A percentile compares a stretch with the other conserved stretches of the same genome.
Evolutionary conservation across 2,797 vertebrate genomes (phyloP).

Genomic region (Silurus aristotelis): DNA sequence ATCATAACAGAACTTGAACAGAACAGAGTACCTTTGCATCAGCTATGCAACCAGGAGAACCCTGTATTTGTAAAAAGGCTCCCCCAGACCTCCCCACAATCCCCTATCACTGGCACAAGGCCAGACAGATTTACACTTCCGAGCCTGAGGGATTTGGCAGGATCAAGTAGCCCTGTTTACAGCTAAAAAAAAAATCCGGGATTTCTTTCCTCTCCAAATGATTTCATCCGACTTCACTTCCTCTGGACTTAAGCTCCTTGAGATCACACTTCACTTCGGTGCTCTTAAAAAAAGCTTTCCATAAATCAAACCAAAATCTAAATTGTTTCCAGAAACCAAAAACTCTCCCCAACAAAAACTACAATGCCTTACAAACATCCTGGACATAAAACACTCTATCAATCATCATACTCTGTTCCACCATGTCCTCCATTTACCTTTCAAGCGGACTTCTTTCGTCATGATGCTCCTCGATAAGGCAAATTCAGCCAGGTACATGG

Average conservation of each 20-base stretch:
- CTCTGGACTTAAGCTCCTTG: constrained; percentile 58
- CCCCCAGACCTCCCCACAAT: constrained; percentile 38
- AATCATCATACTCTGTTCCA: background rate
- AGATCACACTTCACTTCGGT: constrained; percentile 11
- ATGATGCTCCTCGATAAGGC: constrained; percentile 48
- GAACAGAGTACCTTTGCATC: constrained; percentile 40
- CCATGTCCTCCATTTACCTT: constrained; percentile 62
- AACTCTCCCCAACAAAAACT: background rate
- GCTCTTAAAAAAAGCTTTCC: background rate
- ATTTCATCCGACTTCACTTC: constrained; percentile 57
- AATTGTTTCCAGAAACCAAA: background rate
- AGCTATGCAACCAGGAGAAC: constrained; percentile 52
- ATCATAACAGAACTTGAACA: constrained; percentile 37
- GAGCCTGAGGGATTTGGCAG: constrained; percentile 68
- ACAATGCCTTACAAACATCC: background rate
- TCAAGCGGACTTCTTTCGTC: constrained; percentile 56
- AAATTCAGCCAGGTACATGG: constrained; percentile 61
- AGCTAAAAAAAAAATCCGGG: constrained; percentile 55
- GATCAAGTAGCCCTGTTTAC: constrained; percentile 72
- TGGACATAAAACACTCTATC: background rate
- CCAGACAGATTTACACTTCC: constrained; percentile 77
- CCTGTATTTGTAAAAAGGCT: constrained; percentile 45
- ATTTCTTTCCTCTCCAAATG: constrained; percentile 46
- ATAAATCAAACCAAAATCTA: background rate
- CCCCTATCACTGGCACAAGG: constrained; percentile 61